phyloP scores from a whole-genome alignment of 2,888 invertebrate species.

The Caenorhabditis sp. region DNA sequence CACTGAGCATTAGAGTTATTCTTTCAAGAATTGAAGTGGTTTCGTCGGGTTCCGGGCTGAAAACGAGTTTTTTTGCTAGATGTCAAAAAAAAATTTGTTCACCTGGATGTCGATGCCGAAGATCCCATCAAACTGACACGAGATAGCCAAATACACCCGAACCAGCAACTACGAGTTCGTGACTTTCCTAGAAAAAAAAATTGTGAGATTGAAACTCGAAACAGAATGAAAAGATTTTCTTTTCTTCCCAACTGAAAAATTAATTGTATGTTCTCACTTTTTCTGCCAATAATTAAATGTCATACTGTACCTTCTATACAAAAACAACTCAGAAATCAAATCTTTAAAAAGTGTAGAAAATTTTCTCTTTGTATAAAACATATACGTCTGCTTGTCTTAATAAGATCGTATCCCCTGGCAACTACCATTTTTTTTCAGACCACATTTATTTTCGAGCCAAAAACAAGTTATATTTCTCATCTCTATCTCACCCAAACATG shows the following conservation, averaged over 20 bases:
- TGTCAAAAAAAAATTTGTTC: not conserved
- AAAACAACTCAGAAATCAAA: not conserved
- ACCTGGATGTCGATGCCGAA: slow-evolving; percentile 25
- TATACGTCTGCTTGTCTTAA: not conserved
- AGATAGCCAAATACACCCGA: slow-evolving; percentile 41
- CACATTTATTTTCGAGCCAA: not conserved
- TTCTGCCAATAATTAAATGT: not conserved
- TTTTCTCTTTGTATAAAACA: not conserved
- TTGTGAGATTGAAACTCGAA: too few species aligned
- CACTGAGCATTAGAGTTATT: slow-evolving; percentile 42
- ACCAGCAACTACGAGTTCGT: slow-evolving; percentile 37
- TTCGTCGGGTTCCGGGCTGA: slow-evolving; percentile 56
- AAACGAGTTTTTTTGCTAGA: not conserved
- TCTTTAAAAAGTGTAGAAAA: not conserved
- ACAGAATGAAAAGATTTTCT: too few species aligned
- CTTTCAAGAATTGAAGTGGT: slow-evolving; percentile 39
- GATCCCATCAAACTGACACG: slow-evolving; percentile 35
- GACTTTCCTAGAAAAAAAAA: slow-evolving; percentile 37
- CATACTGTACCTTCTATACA: not conserved
- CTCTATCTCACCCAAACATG: not conserved
- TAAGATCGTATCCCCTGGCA: not conserved
- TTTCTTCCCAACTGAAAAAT: not conserved
- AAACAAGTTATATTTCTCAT: not conserved
- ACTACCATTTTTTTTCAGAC: not conserved
- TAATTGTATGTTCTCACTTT: not conserved